These are phyloP conservation scores for Drosophila nigrodunni DNA, from an alignment of 1,140 invertebrate genomes.

Conservation along the genomic window DNA sequence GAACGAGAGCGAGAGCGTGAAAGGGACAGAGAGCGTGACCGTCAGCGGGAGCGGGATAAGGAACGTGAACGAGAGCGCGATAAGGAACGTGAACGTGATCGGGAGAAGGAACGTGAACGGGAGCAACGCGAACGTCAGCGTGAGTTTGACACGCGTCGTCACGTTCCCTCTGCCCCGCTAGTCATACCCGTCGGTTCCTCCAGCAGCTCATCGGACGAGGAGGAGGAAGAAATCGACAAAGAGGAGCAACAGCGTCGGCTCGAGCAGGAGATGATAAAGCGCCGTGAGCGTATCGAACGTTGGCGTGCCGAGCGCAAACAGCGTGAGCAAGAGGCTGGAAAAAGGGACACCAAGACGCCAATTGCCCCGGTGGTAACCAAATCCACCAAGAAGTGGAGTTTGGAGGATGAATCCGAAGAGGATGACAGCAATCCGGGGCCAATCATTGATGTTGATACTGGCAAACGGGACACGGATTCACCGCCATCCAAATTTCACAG, in stretches of 20 bases:
- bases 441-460: conserved; percentile 21
- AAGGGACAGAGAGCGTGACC: conserved; percentile 71
- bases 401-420: conserved; percentile 95
- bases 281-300: conserved; percentile 96
- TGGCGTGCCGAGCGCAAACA: conserved; percentile 96
- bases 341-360: conserved; percentile 87
- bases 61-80: conserved; percentile 47
- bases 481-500: conserved; percentile 79
- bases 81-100: conserved; percentile 52
- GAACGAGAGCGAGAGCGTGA: conserved; percentile 56
- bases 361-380: conserved; percentile 69
- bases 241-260: conserved; percentile 95
- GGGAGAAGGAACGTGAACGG: conserved; percentile 55
- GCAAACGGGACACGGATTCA: conserved; percentile 71
- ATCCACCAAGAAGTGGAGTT: conserved; percentile 94
- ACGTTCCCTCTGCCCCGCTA: conserved; percentile 23
- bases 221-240: conserved; percentile 82
- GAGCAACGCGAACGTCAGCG: conserved; percentile 74
- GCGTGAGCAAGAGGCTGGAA: conserved; percentile 91
- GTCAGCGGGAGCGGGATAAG: conserved; percentile 75
- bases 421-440: conserved; percentile 85
- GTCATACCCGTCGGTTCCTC: conserved; percentile 67
- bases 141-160: conserved; percentile 78
- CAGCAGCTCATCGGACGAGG: conserved; percentile 58
- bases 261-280: conserved; percentile 98